These are phyloP conservation scores for Zeus faber DNA, from an alignment of 2,113 vertebrate species.

Conservation along the genomic window DNA sequence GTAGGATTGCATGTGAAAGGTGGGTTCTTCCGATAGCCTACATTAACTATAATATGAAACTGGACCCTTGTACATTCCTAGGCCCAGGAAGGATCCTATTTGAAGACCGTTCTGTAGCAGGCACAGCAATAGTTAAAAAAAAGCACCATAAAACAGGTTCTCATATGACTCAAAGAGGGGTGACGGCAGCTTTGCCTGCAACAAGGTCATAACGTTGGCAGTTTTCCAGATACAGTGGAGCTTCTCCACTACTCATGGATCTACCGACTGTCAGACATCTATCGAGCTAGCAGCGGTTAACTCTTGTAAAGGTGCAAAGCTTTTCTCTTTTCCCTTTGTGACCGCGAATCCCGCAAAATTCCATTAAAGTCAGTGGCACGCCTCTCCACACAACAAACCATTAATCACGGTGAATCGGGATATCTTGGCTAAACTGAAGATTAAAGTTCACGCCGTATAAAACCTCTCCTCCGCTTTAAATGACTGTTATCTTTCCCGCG, in stretches of 20 bases:
- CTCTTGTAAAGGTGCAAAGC: slow-evolving; percentile 38
- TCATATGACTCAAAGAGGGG: slow-evolving; percentile 59
- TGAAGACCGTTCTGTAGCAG: slow-evolving; percentile 20
- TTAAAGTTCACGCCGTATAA: no score
- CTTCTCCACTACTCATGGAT: slow-evolving; percentile 35
- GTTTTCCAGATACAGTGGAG: slow-evolving; percentile 44
- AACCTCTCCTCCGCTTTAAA: no score
- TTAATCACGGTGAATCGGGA: slow-evolving; percentile 39
- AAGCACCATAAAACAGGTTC: slow-evolving; percentile 60
- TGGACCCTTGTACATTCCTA: slow-evolving; percentile 25
- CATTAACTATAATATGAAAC: no score
- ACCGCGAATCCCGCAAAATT: slow-evolving; percentile 29
- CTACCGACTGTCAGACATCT: slow-evolving; percentile 38
- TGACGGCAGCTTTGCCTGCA: slow-evolving; percentile 43
- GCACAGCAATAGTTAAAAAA: slow-evolving; percentile 40
- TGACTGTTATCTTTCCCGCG: no score
- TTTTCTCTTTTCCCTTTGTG: slow-evolving; percentile 33
- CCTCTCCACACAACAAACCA: slow-evolving; percentile 35
- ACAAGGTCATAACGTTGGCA: slow-evolving; percentile 67
- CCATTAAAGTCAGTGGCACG: slow-evolving; percentile 23
- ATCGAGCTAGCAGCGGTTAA: slow-evolving; percentile 14
- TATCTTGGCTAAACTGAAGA: slow-evolving; percentile 38
- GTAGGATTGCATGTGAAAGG: no score
- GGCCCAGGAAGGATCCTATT: slow-evolving; percentile 31
- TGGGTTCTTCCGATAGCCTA: no score